Evolutionary conservation across 2,888 invertebrate species (phyloP).

Genomic region (Dione juno): DNA sequence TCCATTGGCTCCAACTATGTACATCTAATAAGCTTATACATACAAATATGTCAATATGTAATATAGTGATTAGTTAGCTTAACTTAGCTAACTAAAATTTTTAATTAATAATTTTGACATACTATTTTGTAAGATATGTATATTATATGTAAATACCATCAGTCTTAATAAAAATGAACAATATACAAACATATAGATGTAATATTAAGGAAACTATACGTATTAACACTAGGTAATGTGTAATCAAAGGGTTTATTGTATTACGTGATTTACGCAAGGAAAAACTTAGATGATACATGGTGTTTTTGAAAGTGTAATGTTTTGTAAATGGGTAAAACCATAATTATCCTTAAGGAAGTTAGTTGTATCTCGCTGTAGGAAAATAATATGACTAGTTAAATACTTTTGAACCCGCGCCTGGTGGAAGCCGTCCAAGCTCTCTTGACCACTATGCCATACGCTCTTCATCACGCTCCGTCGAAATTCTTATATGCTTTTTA

Average conservation of each 20-base stretch:
- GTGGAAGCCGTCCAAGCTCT: no score
- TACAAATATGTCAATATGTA: not conserved
- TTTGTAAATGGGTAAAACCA: conserved; percentile 38
- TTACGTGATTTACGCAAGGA: conserved; percentile 12
- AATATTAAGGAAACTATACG: not conserved
- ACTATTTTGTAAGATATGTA: no score
- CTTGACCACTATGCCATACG: no score
- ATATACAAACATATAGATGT: not conserved
- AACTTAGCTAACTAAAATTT: no score
- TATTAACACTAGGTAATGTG: not conserved
- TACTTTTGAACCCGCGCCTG: no score
- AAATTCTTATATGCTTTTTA: no score
- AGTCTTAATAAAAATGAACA: no score
- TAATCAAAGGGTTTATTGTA: not conserved
- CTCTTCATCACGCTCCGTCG: no score
- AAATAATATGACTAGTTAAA: conserved; percentile 22
- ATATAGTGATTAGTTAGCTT: no score
- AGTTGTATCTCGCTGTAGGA: conserved; percentile 7
- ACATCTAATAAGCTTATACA: no score
- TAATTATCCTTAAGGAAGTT: conserved; percentile 33
- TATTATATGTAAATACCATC: no score
- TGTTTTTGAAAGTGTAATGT: not conserved
- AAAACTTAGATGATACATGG: conserved; percentile 2
- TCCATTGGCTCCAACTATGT: not conserved
- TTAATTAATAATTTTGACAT: no score